Percentiles rank a stretch among this genome's conserved stretches.
phyloP scores from a whole-genome alignment of 2,797 vertebrate genomes.

The Halcyon chelicuti region DNA sequence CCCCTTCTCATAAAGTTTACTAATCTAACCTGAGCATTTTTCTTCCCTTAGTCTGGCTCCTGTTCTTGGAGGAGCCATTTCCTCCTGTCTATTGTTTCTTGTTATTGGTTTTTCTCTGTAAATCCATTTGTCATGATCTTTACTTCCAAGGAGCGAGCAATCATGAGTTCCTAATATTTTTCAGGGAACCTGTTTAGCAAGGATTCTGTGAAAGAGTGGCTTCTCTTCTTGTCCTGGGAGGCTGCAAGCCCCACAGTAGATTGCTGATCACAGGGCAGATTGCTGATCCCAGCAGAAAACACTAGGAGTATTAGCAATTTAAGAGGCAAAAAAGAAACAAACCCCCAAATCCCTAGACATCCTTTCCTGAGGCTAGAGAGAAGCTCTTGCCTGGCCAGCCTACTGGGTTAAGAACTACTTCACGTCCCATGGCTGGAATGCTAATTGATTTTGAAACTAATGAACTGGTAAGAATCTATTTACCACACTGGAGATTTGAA shows the following conservation, averaged over 20 bases:
- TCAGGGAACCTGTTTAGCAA: constrained; percentile 2
- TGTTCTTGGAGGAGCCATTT: neutral
- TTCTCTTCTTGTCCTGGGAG: neutral
- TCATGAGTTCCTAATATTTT: neutral
- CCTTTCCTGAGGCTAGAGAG: neutral
- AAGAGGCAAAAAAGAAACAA: constrained; percentile 19
- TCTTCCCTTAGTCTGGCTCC: constrained; percentile 1
- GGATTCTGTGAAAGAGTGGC: neutral
- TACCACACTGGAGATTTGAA: neutral
- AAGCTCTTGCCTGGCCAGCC: neutral
- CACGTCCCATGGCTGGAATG: neutral
- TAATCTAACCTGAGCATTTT: neutral
- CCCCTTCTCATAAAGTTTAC: neutral
- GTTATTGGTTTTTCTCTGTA: constrained; percentile 23
- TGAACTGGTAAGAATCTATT: neutral
- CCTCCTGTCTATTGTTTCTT: neutral
- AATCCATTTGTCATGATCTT: neutral
- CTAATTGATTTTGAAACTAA: constrained; percentile 41
- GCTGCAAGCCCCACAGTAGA: neutral
- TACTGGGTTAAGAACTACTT: neutral
- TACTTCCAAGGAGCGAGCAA: neutral
- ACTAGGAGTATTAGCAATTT: neutral
- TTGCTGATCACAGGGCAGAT: too few relatives aligned
- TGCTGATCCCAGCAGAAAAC: neutral
- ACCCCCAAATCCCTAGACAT: neutral